Base-by-base conservation (phyloP, 2,888 invertebrate genomes). In the Drosophila seclusa region DNA sequence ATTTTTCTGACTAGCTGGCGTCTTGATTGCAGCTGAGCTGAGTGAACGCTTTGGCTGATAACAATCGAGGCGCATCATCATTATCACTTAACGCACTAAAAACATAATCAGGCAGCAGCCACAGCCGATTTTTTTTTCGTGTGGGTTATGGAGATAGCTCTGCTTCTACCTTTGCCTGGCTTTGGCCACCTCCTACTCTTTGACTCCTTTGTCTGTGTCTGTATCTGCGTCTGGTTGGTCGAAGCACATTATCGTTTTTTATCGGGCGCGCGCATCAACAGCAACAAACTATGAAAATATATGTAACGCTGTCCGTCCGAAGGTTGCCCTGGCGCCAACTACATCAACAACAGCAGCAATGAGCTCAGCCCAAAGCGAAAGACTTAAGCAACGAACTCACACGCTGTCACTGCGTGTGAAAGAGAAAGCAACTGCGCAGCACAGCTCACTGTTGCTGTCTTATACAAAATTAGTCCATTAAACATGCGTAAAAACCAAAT, bases 71-170 rank as follows among this genome's bases (percentile, higher is more conserved):
- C 82, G 87, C 87, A 87, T 89, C 87, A 87, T 87, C 89, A 87
- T 87, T 87, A 87, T 87, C 87, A 87, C 87, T 87, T 87, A 89
- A 82, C 87, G 89, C 87, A 89, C 89, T 87, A 87, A 89, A 87
- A 87, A 87, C 89, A 87, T 87, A 89, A 87, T 87, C 87, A 87
- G 87, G 80, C 87, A 82, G 80, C 83, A 72, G 71, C 68, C 50
- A 42, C 69, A 69, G 42, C n/a, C 63, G 24, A 48, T 42, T 60
- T 53, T 63, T 64, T 40, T 45, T 45, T 7, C 68, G 80, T 80
- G 53, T 54, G 54, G 36, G 54, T 13, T 80, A 76, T 79, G 68
- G 64, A 78, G 78, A 71, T 64, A 74, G 50, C 73, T 31, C 18
- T 16, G 31, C 16, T 40, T 38, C 54, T 45, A 16, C 21, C 45